These are phyloP conservation scores for Eupithecia vulgata DNA, from an alignment of 2,888 invertebrate species.

Conservation along the genomic window DNA sequence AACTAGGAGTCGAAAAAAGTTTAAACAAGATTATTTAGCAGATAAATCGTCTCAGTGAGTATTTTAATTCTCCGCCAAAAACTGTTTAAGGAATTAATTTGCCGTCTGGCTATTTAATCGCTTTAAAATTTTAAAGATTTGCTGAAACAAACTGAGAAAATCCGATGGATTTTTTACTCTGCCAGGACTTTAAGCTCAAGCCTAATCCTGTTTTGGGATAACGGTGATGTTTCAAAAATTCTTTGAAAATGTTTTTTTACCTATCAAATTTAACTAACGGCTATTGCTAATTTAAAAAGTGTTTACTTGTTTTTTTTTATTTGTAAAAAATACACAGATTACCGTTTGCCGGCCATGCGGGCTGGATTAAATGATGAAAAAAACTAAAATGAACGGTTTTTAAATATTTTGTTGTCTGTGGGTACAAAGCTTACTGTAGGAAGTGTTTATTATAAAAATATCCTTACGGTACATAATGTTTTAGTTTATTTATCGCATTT, in stretches of 20 bases:
- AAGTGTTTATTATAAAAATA: background rate
- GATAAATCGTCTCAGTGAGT: background rate
- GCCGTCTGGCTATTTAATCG: constrained; percentile 61
- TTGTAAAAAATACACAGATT: constrained; percentile 20
- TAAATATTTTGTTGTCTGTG: background rate
- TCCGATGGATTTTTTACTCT: constrained; percentile 34
- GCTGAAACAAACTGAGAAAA: constrained; percentile 38
- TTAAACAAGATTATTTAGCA: constrained; percentile 14
- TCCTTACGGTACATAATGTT: background rate
- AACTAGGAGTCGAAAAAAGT: background rate
- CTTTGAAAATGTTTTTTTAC: constrained; percentile 32
- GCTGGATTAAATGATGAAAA: constrained; percentile 12
- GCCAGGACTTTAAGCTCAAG: constrained; percentile 45
- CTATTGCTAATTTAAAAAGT: constrained; percentile 16
- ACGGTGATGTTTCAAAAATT: constrained; percentile 45
- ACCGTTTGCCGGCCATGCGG: constrained; percentile 19
- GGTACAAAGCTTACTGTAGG: background rate
- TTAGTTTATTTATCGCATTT: background rate
- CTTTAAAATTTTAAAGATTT: constrained; percentile 59
- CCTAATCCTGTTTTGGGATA: constrained; percentile 58
- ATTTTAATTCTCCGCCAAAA: constrained; percentile 27
- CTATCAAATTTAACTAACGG: constrained; percentile 28
- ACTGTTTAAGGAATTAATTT: constrained; percentile 43
- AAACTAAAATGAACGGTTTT: constrained; percentile 5
- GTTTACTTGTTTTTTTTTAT: constrained; percentile 13